Percentiles rank a stretch among this genome's conserved stretches.
phyloP scores from a whole-genome alignment of 64 coral and sea anemone species.

The Actinia equina region DNA sequence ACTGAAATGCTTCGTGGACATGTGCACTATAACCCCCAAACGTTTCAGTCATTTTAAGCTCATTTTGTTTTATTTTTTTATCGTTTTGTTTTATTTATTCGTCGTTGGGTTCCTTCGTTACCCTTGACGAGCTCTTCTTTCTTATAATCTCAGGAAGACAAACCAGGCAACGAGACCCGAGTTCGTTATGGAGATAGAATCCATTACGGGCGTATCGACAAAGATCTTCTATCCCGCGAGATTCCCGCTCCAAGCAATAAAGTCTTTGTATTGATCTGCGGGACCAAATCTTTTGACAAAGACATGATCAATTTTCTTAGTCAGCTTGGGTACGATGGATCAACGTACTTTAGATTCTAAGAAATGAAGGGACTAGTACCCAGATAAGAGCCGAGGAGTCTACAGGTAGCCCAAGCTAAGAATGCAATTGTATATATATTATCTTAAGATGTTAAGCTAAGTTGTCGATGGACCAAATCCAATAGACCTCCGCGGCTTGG shows the following conservation, averaged over 20 bases:
- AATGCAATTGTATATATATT: too few species aligned
- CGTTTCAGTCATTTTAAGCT: too few species aligned
- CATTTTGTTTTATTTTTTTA: too few species aligned
- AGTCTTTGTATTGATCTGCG: constrained; percentile 68
- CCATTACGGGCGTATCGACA: constrained; percentile 55
- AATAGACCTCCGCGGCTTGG: too few species aligned
- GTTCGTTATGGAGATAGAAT: constrained; percentile 76
- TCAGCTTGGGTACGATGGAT: constrained; percentile 30
- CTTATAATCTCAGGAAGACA: constrained; percentile 22
- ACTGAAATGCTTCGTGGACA: too few species aligned
- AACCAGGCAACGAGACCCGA: constrained; percentile 12
- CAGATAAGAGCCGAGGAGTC: too few species aligned
- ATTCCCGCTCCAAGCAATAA: constrained; percentile 46
- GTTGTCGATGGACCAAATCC: too few species aligned
- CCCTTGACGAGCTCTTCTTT: background rate
- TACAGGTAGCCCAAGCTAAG: too few species aligned
- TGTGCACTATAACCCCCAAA: too few species aligned
- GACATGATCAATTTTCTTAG: constrained; percentile 86
- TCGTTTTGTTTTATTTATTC: too few species aligned
- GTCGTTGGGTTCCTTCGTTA: too few species aligned
- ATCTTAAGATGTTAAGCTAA: too few species aligned
- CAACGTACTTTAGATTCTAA: constrained; percentile 86
- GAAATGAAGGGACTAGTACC: background rate
- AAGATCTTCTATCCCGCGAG: constrained; percentile 50
- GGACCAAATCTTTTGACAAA: constrained; percentile 90